Evolutionary conservation across 2,888 invertebrate genomes (phyloP).

Genomic region (Pachycephus smyrnensis): DNA sequence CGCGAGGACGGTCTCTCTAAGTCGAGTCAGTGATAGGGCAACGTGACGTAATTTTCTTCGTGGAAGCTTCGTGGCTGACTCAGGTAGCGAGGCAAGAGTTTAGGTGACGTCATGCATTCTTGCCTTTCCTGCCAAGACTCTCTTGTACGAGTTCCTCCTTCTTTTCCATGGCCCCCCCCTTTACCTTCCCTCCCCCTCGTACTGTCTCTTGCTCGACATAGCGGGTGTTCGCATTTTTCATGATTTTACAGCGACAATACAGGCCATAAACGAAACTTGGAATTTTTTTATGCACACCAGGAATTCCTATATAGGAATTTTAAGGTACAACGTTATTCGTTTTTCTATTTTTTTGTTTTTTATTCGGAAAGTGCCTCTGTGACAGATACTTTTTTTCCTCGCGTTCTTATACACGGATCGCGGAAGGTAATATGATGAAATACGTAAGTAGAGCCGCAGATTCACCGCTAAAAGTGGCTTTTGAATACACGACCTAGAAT

Average conservation of each 20-base stretch:
- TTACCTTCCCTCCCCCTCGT: not conserved
- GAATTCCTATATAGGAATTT: not conserved
- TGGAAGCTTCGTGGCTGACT: constrained; percentile 24
- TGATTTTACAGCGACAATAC: not conserved
- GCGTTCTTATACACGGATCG: not conserved
- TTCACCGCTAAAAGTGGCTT: not conserved
- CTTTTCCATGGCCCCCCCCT: not conserved
- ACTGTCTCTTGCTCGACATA: not conserved
- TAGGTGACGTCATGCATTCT: constrained; percentile 36
- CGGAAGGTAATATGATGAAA: not conserved
- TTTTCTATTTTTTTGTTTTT: not conserved
- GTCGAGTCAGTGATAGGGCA: constrained; percentile 8
- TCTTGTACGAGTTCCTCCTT: not conserved
- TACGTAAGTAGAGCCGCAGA: not conserved
- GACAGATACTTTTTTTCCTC: not conserved
- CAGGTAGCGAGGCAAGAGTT: constrained; percentile 25
- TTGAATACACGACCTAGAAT: not conserved
- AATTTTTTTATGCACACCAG: not conserved
- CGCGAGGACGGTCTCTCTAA: not conserved
- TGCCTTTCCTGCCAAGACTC: constrained; percentile 22
- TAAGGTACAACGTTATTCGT: not conserved
- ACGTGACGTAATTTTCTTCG: constrained; percentile 10
- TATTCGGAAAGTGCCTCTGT: not conserved
- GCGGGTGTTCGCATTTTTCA: not conserved
- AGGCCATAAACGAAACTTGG: not conserved